A percentile compares a stretch with the other conserved stretches of the same genome.
Conservation (phyloP, 2,113 vertebrate genomes). For the Lophura nycthemera region DNA sequence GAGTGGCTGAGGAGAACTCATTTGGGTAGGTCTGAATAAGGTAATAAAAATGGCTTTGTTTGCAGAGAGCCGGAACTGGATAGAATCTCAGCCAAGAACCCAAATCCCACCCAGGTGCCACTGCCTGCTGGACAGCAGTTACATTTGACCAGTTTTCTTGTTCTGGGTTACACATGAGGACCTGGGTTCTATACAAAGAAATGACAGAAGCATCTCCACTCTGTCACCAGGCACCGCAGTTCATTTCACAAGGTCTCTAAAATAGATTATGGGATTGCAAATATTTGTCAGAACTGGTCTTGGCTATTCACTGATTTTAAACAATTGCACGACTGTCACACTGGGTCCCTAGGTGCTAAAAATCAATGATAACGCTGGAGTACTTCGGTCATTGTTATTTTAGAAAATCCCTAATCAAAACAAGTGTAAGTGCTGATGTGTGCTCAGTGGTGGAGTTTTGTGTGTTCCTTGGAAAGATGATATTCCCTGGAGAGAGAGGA, state of each 20-base stretch:
- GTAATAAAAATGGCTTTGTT: neutral
- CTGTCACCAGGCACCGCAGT: neutral
- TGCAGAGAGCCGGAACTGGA: neutral
- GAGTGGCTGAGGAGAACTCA: neutral
- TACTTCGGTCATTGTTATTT: slow-evolving; percentile 66
- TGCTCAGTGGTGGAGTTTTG: slow-evolving; percentile 53
- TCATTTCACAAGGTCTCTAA: slow-evolving; percentile 25
- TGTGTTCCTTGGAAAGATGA: slow-evolving; percentile 58
- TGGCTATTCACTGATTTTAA: slow-evolving; percentile 35
- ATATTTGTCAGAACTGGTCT: slow-evolving; percentile 35
- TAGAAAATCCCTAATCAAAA: slow-evolving; percentile 78
- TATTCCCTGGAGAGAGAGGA: slow-evolving; percentile 71
- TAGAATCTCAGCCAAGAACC: neutral
- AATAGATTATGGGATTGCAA: slow-evolving; percentile 14
- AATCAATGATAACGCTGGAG: slow-evolving; percentile 66
- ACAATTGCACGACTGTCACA: neutral
- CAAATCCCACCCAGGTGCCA: neutral
- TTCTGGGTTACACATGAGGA: neutral
- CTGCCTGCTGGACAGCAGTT: neutral
- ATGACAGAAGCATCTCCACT: neutral
- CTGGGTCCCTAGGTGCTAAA: slow-evolving; percentile 58
- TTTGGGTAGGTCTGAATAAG: neutral
- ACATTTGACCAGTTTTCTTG: neutral
- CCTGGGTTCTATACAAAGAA: neutral
- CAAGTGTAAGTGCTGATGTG: slow-evolving; percentile 48